Percentiles rank a stretch among this genome's conserved stretches.
Conservation (phyloP, 2,888 invertebrate genomes). For the Biston stratarius region DNA sequence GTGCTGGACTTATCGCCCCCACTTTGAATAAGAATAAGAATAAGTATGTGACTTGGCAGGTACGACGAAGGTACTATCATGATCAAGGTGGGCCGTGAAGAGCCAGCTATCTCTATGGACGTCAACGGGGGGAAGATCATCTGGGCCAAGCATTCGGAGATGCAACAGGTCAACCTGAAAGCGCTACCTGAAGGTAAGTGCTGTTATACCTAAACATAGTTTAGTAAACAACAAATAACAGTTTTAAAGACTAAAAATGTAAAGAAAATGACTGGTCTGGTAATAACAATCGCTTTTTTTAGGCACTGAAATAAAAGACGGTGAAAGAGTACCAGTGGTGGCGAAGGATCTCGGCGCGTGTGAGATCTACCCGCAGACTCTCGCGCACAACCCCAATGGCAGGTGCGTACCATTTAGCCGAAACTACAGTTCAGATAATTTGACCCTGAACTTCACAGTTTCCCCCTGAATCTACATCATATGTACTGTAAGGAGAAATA, state of each 20-base stretch:
- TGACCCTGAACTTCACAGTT: too few relatives aligned
- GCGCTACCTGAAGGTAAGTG: constrained; percentile 90
- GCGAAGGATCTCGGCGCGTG: constrained; percentile 99
- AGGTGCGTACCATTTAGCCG: constrained; percentile 50
- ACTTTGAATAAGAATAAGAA: too few relatives aligned
- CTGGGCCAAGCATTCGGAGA: constrained; percentile 99
- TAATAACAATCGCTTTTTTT: constrained; percentile 31
- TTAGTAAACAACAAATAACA: too few relatives aligned
- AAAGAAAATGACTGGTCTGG: background rate
- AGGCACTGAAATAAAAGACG: constrained; percentile 93
- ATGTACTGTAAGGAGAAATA: background rate
- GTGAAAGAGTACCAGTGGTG: constrained; percentile 96
- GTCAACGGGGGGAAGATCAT: constrained; percentile 99
- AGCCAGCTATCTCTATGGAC: constrained; percentile 99
- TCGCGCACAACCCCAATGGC: constrained; percentile 99
- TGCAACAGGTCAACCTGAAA: constrained; percentile 98
- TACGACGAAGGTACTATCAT: constrained; percentile 98
- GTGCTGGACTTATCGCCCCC: too few relatives aligned
- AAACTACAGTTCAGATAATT: background rate
- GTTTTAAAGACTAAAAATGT: too few relatives aligned
- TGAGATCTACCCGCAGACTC: constrained; percentile 99
- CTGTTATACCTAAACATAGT: background rate
- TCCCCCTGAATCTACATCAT: too few relatives aligned
- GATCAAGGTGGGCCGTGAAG: constrained; percentile 98
- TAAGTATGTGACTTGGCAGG: constrained; percentile 55